phyloP scores from a whole-genome alignment of 2,888 invertebrate species.

The Lasioglossum calceatum region DNA sequence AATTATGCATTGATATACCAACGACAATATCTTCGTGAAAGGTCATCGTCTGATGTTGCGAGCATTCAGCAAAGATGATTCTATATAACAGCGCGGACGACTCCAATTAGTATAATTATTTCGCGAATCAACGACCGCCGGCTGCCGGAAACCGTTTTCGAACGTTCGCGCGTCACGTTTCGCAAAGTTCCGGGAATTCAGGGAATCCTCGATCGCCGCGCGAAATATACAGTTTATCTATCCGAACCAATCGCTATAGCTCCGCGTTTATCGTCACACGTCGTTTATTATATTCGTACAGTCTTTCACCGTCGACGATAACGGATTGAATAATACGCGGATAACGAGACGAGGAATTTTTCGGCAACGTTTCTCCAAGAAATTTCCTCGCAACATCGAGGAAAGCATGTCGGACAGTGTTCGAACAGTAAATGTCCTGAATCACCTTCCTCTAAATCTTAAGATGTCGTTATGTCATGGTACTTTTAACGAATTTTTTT shows the following conservation, averaged over 20 bases:
- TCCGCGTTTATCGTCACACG: constrained; percentile 15
- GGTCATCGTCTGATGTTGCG: constrained; percentile 74
- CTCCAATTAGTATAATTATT: constrained; percentile 44
- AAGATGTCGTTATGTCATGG: no score
- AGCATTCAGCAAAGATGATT: constrained; percentile 61
- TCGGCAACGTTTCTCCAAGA: not conserved
- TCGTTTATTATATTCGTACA: constrained; percentile 17
- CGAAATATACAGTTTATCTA: not conserved
- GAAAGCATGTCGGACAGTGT: not conserved
- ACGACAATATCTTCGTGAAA: constrained; percentile 66
- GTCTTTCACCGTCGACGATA: constrained; percentile 8
- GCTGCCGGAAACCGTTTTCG: not conserved
- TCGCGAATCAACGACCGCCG: constrained; percentile 14
- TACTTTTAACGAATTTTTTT: no score
- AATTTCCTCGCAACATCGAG: not conserved
- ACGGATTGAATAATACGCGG: constrained; percentile 53
- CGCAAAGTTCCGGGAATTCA: not conserved
- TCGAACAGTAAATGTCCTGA: not conserved
- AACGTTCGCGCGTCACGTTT: no score
- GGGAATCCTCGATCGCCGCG: not conserved
- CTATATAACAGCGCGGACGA: constrained; percentile 57
- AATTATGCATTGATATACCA: constrained; percentile 61
- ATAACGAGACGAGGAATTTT: constrained; percentile 22
- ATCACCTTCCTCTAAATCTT: no score
- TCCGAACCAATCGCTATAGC: constrained; percentile 7